A percentile compares a stretch with the other conserved stretches of the same genome.
Evolutionary conservation across 2,888 invertebrate species (phyloP).

Genomic region (Priocnemis perturbator): DNA sequence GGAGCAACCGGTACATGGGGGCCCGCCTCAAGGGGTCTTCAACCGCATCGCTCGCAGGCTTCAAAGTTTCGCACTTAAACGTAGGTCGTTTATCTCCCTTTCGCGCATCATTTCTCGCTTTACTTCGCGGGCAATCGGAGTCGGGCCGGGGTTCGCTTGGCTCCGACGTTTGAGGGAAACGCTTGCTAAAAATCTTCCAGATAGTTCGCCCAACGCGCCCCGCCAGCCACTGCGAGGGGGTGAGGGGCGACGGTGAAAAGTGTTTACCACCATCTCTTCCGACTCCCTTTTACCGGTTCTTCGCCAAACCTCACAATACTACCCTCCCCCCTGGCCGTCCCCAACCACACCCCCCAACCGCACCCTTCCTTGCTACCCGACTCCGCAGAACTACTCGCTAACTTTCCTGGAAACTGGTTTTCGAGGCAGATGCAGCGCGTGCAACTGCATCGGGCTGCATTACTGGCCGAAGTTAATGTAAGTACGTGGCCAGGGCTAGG

Average conservation of each 20-base stretch:
- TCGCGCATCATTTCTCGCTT: conserved; percentile 4
- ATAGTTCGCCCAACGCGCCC: conserved; percentile 12
- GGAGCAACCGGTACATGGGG: too few species aligned
- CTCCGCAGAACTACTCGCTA: conserved; percentile 31
- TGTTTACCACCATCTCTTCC: conserved; percentile 30
- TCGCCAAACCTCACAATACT: conserved; percentile 10
- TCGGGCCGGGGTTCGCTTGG: background rate
- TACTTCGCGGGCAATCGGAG: background rate
- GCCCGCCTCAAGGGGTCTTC: background rate
- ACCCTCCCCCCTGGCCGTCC: background rate
- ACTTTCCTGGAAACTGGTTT: conserved; percentile 30
- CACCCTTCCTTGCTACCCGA: conserved; percentile 10
- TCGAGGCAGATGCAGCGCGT: conserved; percentile 33
- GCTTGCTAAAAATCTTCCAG: conserved; percentile 21
- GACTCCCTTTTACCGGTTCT: conserved; percentile 4
- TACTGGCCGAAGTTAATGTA: conserved; percentile 35
- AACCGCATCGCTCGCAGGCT: background rate
- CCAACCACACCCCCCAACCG: background rate
- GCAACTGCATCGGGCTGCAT: conserved; percentile 33
- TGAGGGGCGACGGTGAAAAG: conserved; percentile 11
- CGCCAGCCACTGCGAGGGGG: background rate
- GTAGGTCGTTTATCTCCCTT: conserved; percentile 2
- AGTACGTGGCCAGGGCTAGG: conserved; percentile 23
- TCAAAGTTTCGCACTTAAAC: background rate
- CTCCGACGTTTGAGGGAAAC: conserved; percentile 21